A percentile compares a stretch with the other conserved stretches of the same genome.
phyloP scores from a whole-genome alignment of 2,888 invertebrate species.

The Isoperla grammatica region DNA sequence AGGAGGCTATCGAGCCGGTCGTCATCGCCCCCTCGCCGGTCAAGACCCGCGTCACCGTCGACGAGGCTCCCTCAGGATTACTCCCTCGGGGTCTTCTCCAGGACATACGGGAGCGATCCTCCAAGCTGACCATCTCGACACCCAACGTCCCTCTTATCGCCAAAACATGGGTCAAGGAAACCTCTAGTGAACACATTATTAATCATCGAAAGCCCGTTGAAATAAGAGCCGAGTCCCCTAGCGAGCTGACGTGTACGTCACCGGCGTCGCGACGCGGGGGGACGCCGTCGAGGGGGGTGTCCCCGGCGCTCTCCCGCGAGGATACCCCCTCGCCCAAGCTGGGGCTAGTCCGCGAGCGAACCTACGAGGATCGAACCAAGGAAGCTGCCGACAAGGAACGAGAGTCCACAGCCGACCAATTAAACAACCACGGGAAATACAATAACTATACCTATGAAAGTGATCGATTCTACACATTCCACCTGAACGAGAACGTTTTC shows the following conservation, averaged over 20 bases:
- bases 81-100: slow-evolving; percentile 61
- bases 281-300: slow-evolving; percentile 6
- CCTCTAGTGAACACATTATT: slow-evolving; percentile 24
- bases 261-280: not conserved
- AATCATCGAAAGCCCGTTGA: slow-evolving; percentile 38
- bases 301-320: slow-evolving; percentile 31
- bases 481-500: slow-evolving; percentile 66
- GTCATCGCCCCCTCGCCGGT: slow-evolving; percentile 36
- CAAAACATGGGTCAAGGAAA: not conserved
- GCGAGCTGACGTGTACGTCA: not conserved
- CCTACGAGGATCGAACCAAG: slow-evolving; percentile 57
- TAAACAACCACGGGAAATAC: slow-evolving; percentile 45
- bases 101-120: slow-evolving; percentile 62
- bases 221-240: slow-evolving; percentile 42
- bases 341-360: slow-evolving; percentile 54
- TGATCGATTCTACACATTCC: slow-evolving; percentile 77
- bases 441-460: slow-evolving; percentile 52
- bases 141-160: slow-evolving; percentile 25
- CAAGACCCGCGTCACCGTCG: not conserved
- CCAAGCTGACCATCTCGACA: slow-evolving; percentile 43
- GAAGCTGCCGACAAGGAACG: slow-evolving; percentile 19
- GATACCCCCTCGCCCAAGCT: slow-evolving; percentile 36
- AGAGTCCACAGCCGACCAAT: slow-evolving; percentile 35
- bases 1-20: slow-evolving; percentile 19
- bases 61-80: slow-evolving; percentile 40